These are phyloP conservation scores for Cyanoliseus patagonus DNA, from an alignment of 2,113 vertebrate species.

Conservation along the genomic window DNA sequence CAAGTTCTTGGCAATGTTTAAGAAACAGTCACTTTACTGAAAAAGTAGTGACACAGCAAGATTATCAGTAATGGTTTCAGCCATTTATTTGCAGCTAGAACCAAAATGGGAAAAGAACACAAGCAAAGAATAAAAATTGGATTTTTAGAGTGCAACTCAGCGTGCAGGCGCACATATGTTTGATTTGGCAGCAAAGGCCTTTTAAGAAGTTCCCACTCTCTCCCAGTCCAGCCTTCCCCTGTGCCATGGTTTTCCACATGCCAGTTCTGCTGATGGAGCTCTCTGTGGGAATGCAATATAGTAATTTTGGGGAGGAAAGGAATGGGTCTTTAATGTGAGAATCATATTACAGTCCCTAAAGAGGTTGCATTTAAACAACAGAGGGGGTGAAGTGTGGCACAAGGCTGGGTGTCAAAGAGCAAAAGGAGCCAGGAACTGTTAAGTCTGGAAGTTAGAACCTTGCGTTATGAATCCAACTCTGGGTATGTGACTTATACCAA, in stretches of 20 bases:
- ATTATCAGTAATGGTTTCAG: background rate
- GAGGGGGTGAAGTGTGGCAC: background rate
- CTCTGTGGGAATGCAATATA: background rate
- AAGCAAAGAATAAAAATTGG: rapidly evolving
- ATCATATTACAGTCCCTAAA: background rate
- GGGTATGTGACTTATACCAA: background rate
- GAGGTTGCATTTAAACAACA: rapidly evolving
- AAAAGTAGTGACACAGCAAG: background rate
- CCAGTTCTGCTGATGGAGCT: background rate
- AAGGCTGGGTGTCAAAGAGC: background rate
- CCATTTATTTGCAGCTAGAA: background rate
- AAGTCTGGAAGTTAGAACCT: background rate
- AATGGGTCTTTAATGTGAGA: background rate
- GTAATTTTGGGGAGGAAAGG: background rate
- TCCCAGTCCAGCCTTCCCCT: background rate
- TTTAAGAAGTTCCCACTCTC: background rate
- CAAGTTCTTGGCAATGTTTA: background rate
- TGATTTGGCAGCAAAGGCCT: background rate
- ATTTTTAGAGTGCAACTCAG: background rate
- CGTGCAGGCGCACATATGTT: background rate
- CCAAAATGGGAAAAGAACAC: background rate
- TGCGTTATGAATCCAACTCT: background rate
- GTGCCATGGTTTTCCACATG: background rate
- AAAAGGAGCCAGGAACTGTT: background rate
- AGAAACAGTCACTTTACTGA: background rate